phyloP scores from a whole-genome alignment of 2,888 invertebrate genomes.

The Chirona hameri region DNA sequence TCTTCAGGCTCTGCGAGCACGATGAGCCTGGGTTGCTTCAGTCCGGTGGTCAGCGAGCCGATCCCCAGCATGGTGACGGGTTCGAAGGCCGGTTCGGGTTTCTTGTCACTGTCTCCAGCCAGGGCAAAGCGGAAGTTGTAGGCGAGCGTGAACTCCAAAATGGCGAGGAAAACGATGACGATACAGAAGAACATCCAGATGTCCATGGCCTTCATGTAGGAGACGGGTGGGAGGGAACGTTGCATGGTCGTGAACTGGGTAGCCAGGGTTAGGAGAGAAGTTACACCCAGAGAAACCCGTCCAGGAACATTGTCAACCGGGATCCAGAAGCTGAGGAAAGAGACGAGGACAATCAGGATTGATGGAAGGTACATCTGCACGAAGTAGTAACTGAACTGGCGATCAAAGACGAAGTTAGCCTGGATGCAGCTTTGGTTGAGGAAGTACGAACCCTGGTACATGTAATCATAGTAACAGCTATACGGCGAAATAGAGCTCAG shows the following conservation, averaged over 20 bases:
- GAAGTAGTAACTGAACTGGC: background rate
- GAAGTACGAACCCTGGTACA: background rate
- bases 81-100: too few species aligned
- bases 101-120: too few species aligned
- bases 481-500: background rate
- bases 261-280: background rate
- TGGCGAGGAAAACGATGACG: background rate
- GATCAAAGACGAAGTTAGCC: background rate
- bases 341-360: background rate
- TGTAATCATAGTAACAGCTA: background rate
- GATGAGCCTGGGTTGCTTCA: too few species aligned
- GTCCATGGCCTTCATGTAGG: slow-evolving; percentile 7
- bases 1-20: too few species aligned
- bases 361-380: background rate
- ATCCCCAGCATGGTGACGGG: too few species aligned
- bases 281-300: background rate
- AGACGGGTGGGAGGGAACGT: background rate
- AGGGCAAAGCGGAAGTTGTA: background rate
- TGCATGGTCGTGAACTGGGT: background rate
- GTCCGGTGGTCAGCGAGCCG: too few species aligned
- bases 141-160: background rate
- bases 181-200: slow-evolving; percentile 8
- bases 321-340: background rate
- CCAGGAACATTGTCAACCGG: background rate
- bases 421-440: background rate